Percentiles rank a stretch among this genome's conserved stretches.
These are phyloP conservation scores for Hydropsyche betteni DNA, from an alignment of 2,888 invertebrate genomes.

Conservation along the genomic window DNA sequence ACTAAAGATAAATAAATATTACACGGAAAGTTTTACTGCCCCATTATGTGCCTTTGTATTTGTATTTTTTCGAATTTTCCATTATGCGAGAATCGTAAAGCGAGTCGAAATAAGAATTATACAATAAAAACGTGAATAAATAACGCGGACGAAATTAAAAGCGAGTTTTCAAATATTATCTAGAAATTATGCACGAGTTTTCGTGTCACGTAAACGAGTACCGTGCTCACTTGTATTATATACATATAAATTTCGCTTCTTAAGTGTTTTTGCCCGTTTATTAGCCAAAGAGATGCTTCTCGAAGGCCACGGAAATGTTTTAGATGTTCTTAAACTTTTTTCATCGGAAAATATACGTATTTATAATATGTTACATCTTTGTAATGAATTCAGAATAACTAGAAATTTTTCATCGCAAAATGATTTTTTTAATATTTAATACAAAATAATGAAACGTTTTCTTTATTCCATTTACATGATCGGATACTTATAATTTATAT, in stretches of 20 bases:
- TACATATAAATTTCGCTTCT: background rate
- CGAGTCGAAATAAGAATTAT: background rate
- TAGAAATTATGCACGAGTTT: conserved; percentile 24
- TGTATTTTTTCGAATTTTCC: too few relatives aligned
- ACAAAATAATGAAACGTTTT: too few relatives aligned
- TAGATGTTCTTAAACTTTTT: too few relatives aligned
- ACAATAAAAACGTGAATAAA: conserved; percentile 1
- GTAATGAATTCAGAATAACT: too few relatives aligned
- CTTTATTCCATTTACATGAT: too few relatives aligned
- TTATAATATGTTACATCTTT: too few relatives aligned
- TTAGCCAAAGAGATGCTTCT: conserved; percentile 2
- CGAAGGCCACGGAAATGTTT: too few relatives aligned
- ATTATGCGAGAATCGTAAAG: conserved; percentile 6
- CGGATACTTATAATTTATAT: too few relatives aligned
- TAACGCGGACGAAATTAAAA: background rate
- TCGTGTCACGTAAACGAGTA: background rate
- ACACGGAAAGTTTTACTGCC: background rate
- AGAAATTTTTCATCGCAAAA: too few relatives aligned
- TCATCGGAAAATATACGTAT: too few relatives aligned
- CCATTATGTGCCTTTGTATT: background rate
- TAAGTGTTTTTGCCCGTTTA: conserved; percentile 24
- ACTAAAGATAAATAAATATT: background rate
- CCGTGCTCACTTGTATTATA: background rate
- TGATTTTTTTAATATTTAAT: too few relatives aligned
- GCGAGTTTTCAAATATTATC: conserved; percentile 3